Percentiles rank a stretch among this genome's conserved stretches.
Conservation (phyloP, 2,797 vertebrate genomes). For the Naso thynnoides region DNA sequence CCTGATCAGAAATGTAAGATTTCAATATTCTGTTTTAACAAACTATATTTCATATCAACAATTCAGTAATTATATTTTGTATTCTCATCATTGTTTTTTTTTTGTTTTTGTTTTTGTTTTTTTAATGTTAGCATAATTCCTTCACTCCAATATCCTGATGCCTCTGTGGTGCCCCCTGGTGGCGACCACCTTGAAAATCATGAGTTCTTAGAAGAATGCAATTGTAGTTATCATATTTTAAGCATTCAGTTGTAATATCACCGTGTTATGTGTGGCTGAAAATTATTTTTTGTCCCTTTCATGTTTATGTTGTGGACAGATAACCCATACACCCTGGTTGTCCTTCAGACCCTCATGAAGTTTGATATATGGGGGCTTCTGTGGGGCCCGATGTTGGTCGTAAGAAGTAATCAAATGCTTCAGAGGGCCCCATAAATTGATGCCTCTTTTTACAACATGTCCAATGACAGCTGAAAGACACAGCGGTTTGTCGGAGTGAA, state of each 20-base stretch:
- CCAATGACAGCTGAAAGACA: conserved; percentile 64
- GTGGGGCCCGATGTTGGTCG: conserved; percentile 42
- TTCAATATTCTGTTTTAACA: too few species aligned
- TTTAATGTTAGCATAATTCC: too few species aligned
- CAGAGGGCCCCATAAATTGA: conserved; percentile 60
- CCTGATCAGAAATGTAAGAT: too few species aligned
- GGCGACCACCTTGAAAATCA: too few species aligned
- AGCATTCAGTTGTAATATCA: background rate
- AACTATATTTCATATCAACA: too few species aligned
- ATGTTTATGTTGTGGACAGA: conserved; percentile 3
- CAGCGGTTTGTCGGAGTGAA: conserved; percentile 44
- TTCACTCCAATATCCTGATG: too few species aligned
- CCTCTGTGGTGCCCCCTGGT: too few species aligned
- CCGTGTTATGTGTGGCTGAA: background rate
- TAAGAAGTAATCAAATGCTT: conserved; percentile 60
- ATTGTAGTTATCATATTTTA: background rate
- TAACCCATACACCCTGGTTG: conserved; percentile 3
- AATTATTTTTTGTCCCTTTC: conserved; percentile 9
- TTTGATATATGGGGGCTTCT: conserved; percentile 46
- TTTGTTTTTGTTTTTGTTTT: too few species aligned
- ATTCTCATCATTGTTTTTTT: too few species aligned
- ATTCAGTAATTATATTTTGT: too few species aligned
- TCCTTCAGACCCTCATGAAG: conserved; percentile 42
- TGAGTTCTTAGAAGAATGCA: background rate
- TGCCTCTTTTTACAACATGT: conserved; percentile 48